phyloP scores from a whole-genome alignment of 35 echinoderm and acorn worm genomes.

The Heliocidaris tuberculata region DNA sequence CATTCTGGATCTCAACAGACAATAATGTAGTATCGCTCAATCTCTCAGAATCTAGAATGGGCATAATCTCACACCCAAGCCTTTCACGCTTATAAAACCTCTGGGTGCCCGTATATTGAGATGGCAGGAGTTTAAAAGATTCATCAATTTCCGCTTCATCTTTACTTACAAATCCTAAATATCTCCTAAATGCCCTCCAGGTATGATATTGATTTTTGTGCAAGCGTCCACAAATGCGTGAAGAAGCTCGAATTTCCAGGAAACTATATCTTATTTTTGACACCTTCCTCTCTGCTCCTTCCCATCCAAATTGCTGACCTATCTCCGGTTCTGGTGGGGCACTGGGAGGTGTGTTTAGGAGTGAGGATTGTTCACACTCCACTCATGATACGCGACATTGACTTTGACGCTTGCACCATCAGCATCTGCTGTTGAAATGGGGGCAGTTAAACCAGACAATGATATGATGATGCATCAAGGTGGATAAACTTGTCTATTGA shows the following conservation, averaged over 20 bases:
- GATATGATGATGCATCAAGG: no score
- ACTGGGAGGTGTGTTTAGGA: background rate
- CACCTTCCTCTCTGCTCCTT: slow-evolving; percentile 8
- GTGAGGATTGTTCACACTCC: background rate
- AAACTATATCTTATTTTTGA: slow-evolving; percentile 34
- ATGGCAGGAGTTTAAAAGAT: slow-evolving; percentile 4
- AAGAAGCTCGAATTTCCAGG: slow-evolving; percentile 20
- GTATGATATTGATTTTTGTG: slow-evolving; percentile 35
- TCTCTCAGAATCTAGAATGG: background rate
- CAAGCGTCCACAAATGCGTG: slow-evolving; percentile 20
- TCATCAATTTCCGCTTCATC: slow-evolving; percentile 15
- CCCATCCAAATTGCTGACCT: background rate
- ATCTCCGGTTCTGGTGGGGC: background rate
- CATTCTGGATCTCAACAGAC: background rate
- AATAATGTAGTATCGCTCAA: background rate
- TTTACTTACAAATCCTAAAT: slow-evolving; percentile 6
- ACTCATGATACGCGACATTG: background rate
- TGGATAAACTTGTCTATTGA: no score
- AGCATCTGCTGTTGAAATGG: background rate
- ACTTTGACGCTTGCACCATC: background rate
- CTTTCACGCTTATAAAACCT: background rate
- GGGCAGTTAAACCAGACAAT: background rate
- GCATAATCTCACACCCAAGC: background rate
- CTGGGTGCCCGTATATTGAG: background rate
- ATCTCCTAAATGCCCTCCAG: slow-evolving; percentile 9